phyloP scores from a whole-genome alignment of 2,888 invertebrate genomes.

The Acrobasis suavella region DNA sequence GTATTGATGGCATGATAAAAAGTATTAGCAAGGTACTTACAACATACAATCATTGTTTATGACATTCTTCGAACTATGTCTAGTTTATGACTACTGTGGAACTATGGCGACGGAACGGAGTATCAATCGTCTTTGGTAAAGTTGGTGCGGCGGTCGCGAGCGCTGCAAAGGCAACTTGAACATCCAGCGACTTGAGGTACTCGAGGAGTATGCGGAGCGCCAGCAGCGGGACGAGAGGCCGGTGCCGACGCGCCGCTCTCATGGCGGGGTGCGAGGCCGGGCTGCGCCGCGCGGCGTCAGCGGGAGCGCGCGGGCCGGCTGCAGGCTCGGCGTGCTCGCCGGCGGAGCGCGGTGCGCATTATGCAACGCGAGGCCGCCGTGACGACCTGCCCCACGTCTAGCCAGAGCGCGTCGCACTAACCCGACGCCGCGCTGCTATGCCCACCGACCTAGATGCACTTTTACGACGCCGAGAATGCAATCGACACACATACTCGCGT shows the following conservation, averaged over 20 bases:
- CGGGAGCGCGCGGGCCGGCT: slow-evolving; percentile 36
- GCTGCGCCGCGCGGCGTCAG: slow-evolving; percentile 39
- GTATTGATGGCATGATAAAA: slow-evolving; percentile 21
- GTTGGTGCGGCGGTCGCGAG: slow-evolving; percentile 35
- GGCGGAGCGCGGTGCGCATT: slow-evolving; percentile 64
- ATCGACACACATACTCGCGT: slow-evolving; percentile 82
- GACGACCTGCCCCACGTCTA: slow-evolving; percentile 79
- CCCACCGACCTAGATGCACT: slow-evolving; percentile 82
- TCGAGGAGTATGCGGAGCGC: slow-evolving; percentile 68
- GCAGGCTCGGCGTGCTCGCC: slow-evolving; percentile 53
- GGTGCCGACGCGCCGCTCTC: slow-evolving; percentile 51
- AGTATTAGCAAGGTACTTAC: slow-evolving; percentile 53
- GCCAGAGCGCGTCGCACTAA: slow-evolving; percentile 71
- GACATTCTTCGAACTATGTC: slow-evolving; percentile 50
- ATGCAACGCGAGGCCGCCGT: slow-evolving; percentile 61
- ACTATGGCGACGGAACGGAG: slow-evolving; percentile 40
- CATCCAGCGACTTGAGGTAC: slow-evolving; percentile 69
- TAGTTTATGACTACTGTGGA: slow-evolving; percentile 33
- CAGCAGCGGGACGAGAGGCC: slow-evolving; percentile 65
- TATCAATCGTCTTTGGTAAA: slow-evolving; percentile 47
- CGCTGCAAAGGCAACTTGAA: slow-evolving; percentile 32
- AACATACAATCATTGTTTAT: slow-evolving; percentile 50
- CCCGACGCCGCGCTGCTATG: slow-evolving; percentile 66
- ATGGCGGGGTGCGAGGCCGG: slow-evolving; percentile 44
- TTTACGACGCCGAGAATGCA: slow-evolving; percentile 78